Base-by-base conservation (phyloP, 1,140 invertebrate genomes). In the Carposina sasakii region DNA sequence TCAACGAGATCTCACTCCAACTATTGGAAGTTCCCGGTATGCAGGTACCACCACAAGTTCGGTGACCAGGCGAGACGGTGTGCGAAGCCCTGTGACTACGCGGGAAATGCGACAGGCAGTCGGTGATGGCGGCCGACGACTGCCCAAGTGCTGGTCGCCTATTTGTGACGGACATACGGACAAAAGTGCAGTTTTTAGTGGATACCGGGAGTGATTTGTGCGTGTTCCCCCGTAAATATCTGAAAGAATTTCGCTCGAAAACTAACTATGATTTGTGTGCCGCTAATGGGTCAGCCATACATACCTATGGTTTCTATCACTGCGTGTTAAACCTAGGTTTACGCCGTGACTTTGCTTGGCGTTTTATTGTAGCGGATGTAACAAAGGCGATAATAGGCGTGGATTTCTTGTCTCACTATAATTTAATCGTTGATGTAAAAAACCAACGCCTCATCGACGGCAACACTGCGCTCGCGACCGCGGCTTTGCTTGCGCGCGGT, bases 321-420 rank as follows among this genome's bases (percentile, higher is more conserved):
- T 21, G 33, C 2, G 20, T 24, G 12, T 21, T 46, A 21, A 26
- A 46, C 20, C 6, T 46, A 36, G 33, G 33, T 17, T 36, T 36
- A 16, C 33, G 33, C 33, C 33, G 33, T 46, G 26, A 17, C 19
- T 17, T 21, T 34, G 20, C 33, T 36, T 36, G 33, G 44, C 28
- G 17, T 12, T 46, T 46, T 46, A 26, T 46, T 33, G 23, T 46
- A 13, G 44, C 44, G 6, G 44, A 46, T 34, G 44, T 46, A 13
- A 46, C 31, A 19, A 19, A n/a, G 31, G 19, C 30, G 9, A 36
- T 36, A 36, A 36, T 36, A 36, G 33, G 33, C n/a, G 33, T 36
- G n/a, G 33, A 36, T 36, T 36, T 36, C 19, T 36, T 36, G 16
- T 36, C 12, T 8, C 16, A 36, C 16, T 36, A 36, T 36, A 36